A percentile compares a stretch with the other conserved stretches of the same genome.
phyloP scores from a whole-genome alignment of 2,113 vertebrate species.

The Plectropomus leopardus region DNA sequence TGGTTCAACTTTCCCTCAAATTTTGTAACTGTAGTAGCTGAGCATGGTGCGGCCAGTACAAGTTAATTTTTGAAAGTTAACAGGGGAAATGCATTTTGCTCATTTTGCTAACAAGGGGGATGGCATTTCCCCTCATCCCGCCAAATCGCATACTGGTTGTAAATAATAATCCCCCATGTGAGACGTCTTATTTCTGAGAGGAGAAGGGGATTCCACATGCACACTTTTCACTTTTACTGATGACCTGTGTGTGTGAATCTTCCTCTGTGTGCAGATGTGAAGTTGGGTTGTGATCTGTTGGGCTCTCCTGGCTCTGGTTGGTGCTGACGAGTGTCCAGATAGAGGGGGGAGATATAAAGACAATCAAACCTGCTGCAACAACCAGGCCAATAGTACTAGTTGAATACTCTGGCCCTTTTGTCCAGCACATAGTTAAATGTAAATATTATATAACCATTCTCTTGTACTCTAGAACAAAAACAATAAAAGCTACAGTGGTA shows the following conservation, averaged over 20 bases:
- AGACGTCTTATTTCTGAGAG: not conserved
- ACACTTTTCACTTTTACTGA: not conserved
- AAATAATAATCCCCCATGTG: no score
- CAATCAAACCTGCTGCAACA: constrained; percentile 86
- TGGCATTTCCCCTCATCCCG: no score
- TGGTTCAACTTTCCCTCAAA: no score
- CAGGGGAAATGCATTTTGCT: no score
- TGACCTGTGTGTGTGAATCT: not conserved
- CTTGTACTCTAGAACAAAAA: constrained; percentile 18
- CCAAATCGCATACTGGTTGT: no score
- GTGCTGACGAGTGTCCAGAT: constrained; percentile 74
- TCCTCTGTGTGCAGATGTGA: constrained; percentile 75
- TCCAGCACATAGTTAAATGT: constrained; percentile 35
- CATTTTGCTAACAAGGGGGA: no score
- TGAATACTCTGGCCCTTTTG: constrained; percentile 1
- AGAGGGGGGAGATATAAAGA: constrained; percentile 76
- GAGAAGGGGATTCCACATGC: not conserved
- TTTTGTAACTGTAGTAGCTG: no score
- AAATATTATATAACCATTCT: constrained; percentile 36
- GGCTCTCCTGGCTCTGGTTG: constrained; percentile 67
- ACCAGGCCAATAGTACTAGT: constrained; percentile 19
- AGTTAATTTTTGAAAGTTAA: no score
- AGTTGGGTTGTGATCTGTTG: constrained; percentile 58
- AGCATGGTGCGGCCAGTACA: no score
- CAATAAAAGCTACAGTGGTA: constrained; percentile 1